phyloP scores from a whole-genome alignment of 2,113 vertebrate genomes.

The Emydocephalus ijimae region DNA sequence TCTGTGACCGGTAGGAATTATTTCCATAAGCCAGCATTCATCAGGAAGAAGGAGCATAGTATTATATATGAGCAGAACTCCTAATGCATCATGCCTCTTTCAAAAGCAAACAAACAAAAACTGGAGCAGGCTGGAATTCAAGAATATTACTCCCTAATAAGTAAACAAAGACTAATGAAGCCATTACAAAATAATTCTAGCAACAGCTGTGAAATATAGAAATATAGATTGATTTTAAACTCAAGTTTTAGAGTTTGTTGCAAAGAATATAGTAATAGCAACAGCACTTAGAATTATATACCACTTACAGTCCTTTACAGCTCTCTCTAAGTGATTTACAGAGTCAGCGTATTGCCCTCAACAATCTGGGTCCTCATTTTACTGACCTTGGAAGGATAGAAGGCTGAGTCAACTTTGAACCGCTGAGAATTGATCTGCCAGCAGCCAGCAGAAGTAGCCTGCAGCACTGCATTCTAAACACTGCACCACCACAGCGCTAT shows the following conservation, averaged over 20 bases:
- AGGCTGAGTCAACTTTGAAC: no score
- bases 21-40: neutral
- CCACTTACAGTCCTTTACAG: no score
- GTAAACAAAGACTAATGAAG: neutral
- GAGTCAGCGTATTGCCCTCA: no score
- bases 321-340: no score
- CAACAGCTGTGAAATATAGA: neutral
- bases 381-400: no score
- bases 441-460: no score
- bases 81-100: neutral
- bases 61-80: neutral
- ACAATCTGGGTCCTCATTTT: no score
- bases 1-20: neutral
- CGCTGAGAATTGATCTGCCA: no score
- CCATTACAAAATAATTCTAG: neutral
- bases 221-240: neutral
- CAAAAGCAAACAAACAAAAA: neutral
- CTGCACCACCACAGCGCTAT: no score
- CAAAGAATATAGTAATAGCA: neutral
- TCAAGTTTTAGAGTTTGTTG: neutral
- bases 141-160: neutral
- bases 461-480: no score
- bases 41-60: neutral
- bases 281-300: no score
- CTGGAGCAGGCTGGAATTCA: neutral